A percentile compares a stretch with the other conserved stretches of the same genome.
These are phyloP conservation scores for Myotis findleyi DNA, from an alignment of 2,797 vertebrate species.

Conservation along the genomic window DNA sequence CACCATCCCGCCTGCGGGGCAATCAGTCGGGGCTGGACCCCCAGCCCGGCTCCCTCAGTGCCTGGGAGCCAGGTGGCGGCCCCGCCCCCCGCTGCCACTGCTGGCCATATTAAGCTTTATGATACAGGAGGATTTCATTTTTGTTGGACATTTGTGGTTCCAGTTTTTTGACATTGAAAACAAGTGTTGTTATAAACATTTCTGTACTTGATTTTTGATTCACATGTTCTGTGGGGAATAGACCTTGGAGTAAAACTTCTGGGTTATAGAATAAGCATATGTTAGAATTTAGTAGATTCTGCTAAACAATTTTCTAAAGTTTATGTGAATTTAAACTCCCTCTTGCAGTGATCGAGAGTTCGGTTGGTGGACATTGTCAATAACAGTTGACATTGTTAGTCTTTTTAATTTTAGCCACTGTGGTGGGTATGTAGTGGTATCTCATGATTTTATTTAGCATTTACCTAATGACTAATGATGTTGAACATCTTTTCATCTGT, in stretches of 20 bases:
- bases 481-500: neutral
- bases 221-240: neutral
- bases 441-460: neutral
- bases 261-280: neutral
- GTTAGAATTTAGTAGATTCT: neutral
- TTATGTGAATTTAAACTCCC: neutral
- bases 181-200: neutral
- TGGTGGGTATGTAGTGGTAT: neutral
- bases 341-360: neutral
- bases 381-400: neutral
- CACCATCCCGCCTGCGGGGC: too few relatives aligned
- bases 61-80: too few relatives aligned
- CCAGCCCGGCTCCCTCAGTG: too few relatives aligned
- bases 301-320: constrained; percentile 1
- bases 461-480: neutral
- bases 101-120: too few relatives aligned
- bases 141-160: neutral
- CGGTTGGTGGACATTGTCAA: neutral
- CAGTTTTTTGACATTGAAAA: neutral
- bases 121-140: neutral
- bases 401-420: neutral
- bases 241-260: neutral
- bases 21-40: too few relatives aligned
- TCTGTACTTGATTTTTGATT: constrained; percentile 9
- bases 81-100: too few relatives aligned